Percentiles rank a stretch among this genome's conserved stretches.
Conservation (phyloP, 2,797 vertebrate species). For the Denticeps clupeoides region DNA sequence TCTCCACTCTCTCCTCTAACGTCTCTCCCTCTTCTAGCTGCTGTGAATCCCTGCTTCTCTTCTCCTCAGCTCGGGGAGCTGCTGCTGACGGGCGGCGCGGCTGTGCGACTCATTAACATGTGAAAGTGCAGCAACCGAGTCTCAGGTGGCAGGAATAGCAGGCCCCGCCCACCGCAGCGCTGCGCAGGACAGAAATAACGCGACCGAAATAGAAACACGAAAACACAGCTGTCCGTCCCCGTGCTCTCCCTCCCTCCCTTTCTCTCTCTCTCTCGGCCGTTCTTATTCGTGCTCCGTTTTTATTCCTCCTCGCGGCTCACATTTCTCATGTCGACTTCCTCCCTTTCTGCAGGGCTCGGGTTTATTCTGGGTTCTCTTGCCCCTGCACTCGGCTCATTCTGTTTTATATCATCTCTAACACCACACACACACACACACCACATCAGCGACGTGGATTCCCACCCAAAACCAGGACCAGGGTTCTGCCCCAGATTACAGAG, state of each 20-base stretch:
- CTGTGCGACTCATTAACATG: constrained; percentile 68
- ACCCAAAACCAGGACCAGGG: no score
- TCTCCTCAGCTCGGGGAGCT: no score
- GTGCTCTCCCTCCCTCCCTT: constrained; percentile 25
- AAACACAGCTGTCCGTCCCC: constrained; percentile 73
- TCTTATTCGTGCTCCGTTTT: background rate
- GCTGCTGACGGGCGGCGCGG: constrained; percentile 46
- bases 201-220: constrained; percentile 81
- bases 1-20: background rate
- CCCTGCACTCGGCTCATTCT: background rate
- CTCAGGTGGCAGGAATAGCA: constrained; percentile 76
- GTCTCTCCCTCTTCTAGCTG: background rate
- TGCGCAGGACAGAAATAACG: constrained; percentile 79
- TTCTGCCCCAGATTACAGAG: no score
- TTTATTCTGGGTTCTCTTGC: no score
- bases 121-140: constrained; percentile 67
- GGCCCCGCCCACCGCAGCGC: constrained; percentile 80
- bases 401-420: no score
- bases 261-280: constrained; percentile 3
- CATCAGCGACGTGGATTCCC: no score
- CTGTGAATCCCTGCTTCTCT: background rate
- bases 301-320: no score
- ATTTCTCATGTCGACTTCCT: no score
- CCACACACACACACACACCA: no score
- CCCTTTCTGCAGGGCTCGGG: no score